Conservation (phyloP, 2,113 vertebrate species). For the Alaudala cheleensis region DNA sequence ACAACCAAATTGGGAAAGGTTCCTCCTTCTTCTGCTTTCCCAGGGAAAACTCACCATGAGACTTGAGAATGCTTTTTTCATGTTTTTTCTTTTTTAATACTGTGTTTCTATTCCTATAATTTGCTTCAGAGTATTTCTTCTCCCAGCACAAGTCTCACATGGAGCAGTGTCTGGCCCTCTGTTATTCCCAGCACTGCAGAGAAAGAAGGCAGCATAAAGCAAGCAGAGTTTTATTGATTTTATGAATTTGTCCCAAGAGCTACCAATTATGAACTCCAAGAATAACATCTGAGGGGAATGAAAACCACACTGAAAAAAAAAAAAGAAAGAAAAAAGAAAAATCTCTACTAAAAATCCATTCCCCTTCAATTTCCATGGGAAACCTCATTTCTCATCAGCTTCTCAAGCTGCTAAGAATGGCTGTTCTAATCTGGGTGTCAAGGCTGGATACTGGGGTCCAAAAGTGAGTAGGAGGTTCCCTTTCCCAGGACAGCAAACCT, state of each 20-base stretch:
- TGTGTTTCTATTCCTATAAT: background rate
- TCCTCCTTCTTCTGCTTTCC: background rate
- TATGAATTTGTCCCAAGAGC: slow-evolving; percentile 12
- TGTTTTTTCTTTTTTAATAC: background rate
- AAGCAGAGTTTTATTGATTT: background rate
- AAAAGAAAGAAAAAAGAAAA: background rate
- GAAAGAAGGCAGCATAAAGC: slow-evolving; percentile 1
- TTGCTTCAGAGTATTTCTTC: background rate
- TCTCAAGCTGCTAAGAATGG: background rate
- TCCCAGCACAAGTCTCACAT: background rate
- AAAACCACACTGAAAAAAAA: background rate
- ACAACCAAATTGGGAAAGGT: background rate
- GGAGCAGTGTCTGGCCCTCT: background rate
- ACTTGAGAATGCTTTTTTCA: background rate
- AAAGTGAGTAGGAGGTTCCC: background rate
- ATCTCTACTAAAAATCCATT: background rate
- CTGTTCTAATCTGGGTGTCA: background rate
- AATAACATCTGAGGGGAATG: slow-evolving; percentile 18
- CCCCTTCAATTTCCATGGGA: background rate
- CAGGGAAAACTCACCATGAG: background rate
- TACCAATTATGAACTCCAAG: background rate
- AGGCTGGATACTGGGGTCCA: background rate
- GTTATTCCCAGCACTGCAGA: background rate
- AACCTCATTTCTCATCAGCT: background rate
- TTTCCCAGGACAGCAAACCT: background rate